Base-by-base conservation (phyloP, 2,113 vertebrate species). In the Brachyhypopomus occidentalis region DNA sequence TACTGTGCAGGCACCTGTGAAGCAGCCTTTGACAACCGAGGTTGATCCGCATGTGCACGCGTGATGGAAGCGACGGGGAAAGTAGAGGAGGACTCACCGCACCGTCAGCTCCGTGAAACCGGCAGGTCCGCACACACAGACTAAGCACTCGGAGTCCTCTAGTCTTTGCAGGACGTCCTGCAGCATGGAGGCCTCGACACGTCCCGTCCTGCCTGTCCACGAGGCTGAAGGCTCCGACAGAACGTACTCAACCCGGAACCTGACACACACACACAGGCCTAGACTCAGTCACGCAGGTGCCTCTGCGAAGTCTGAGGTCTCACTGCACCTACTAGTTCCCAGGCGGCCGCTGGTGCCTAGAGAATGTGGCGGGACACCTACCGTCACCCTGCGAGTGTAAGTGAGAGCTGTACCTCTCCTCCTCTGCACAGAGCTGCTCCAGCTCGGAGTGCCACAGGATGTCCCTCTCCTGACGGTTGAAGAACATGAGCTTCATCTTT, bases 381-480 rank as follows among this genome's bases (percentile, higher is more conserved):
- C 14, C 17, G 6, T 5, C 5, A 38, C 19, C 30, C 25, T 19
- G n/a, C 41, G 16, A 71, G 1, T 9, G 27, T 45, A n/a, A 60
- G 1, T 9, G 38, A 70, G 20, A 25, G 1, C 3, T 5, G 7
- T 79, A 98, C 97, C 96, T 96, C 84, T 93, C 75, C 70, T 96
- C 92, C 85, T 86, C 79, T 82, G 90, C 87, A 79, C 93, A 90
- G 82, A 99, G 91, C 9, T 95, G 87, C 16, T 98, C 95, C 84
- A 99, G 87, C 0, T 96, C 90, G 38, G 85, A 81, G 89, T 85
- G 93, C 97, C 97, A 99, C 79, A 99, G 91, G 77, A 99, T 96
- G 89, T 99, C 97, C 72, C 92, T 90, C 83, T 98, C 95, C 16
- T 90, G 92, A 81, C 95, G 96, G 90, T 98, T 99, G 85, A 98